These are phyloP conservation scores for Linnaemya tessellans DNA, from an alignment of 2,888 invertebrate genomes.

Conservation along the genomic window DNA sequence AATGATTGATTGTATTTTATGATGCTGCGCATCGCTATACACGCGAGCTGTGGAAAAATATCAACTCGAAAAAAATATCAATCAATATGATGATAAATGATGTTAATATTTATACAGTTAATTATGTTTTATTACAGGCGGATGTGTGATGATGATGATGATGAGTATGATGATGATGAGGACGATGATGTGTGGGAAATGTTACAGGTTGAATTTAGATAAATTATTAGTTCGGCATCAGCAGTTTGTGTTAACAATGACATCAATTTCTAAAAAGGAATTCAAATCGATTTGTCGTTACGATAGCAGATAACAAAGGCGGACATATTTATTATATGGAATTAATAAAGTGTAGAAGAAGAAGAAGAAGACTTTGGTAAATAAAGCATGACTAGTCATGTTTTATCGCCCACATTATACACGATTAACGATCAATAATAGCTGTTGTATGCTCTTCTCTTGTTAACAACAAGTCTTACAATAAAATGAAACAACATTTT, in stretches of 20 bases:
- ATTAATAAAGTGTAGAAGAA: too few species aligned
- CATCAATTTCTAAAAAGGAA: not conserved
- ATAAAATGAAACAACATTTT: too few species aligned
- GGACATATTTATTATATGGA: not conserved
- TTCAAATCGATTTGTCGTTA: not conserved
- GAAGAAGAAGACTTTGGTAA: too few species aligned
- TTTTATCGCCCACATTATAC: too few species aligned
- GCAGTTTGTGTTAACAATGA: not conserved
- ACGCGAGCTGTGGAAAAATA: slow-evolving; percentile 25
- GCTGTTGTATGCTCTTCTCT: too few species aligned
- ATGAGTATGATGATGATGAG: too few species aligned
- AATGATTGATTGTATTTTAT: slow-evolving; percentile 53
- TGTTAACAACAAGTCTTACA: too few species aligned
- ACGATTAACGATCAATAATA: too few species aligned
- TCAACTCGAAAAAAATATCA: slow-evolving; percentile 34
- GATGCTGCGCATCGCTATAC: not conserved
- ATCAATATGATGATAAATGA: slow-evolving; percentile 63
- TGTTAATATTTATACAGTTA: slow-evolving; percentile 59
- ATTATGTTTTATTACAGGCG: slow-evolving; percentile 49
- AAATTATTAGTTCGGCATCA: not conserved
- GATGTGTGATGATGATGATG: not conserved
- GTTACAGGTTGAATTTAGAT: not conserved
- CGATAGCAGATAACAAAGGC: not conserved
- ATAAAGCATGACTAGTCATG: not conserved
- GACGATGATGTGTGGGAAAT: not conserved